Conservation (phyloP, 2,113 vertebrate genomes). For the Solenodon paradoxus region DNA sequence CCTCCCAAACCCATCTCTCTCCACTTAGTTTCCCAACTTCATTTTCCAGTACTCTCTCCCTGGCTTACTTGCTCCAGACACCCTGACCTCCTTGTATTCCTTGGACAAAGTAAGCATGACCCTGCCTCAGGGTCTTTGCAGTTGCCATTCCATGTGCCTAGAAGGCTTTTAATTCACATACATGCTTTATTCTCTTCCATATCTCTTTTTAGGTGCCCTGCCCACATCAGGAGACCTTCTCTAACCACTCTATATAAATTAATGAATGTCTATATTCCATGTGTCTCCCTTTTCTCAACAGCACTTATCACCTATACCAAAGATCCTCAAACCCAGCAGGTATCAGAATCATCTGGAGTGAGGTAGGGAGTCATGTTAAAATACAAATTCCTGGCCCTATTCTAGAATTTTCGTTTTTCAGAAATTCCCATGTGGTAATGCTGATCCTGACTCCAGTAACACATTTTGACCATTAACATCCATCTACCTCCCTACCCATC, state of each 20-base stretch:
- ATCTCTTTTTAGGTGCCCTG: neutral
- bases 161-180: neutral
- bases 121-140: neutral
- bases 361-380: neutral
- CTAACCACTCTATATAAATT: neutral
- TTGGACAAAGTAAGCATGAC: neutral
- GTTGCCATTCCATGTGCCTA: neutral
- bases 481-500: too few species aligned
- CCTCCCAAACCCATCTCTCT: neutral
- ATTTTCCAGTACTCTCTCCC: neutral
- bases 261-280: neutral
- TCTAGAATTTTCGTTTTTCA: neutral
- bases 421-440: neutral
- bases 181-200: neutral
- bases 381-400: too few species aligned
- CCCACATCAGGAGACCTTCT: neutral
- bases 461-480: too few species aligned
- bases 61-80: neutral
- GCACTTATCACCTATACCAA: neutral
- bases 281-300: neutral
- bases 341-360: neutral
- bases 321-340: neutral
- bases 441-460: neutral
- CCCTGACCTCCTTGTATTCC: neutral
- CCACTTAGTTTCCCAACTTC: neutral